A percentile compares a stretch with the other conserved stretches of the same genome.
These are phyloP conservation scores for Xyliphius kryptos DNA, from an alignment of 2,113 vertebrate genomes.

Conservation along the genomic window DNA sequence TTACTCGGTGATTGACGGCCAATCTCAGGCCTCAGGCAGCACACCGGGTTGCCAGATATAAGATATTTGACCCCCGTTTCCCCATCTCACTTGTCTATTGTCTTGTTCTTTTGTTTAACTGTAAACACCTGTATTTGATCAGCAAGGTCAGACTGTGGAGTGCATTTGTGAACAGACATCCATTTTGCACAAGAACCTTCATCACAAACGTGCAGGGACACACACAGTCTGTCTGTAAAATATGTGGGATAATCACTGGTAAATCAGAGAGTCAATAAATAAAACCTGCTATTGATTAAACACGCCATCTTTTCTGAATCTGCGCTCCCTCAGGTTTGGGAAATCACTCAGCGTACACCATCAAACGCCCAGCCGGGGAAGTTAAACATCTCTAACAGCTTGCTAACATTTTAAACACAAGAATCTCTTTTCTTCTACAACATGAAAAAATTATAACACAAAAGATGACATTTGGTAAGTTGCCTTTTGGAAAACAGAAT, in stretches of 20 bases:
- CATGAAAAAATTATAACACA: too few relatives aligned
- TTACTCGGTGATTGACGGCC: neutral
- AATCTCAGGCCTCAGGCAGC: slow-evolving; percentile 3
- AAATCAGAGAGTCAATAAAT: slow-evolving; percentile 4
- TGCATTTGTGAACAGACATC: slow-evolving; percentile 10
- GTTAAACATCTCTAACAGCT: slow-evolving; percentile 8
- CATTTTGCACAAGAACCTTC: slow-evolving; percentile 4
- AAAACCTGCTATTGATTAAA: slow-evolving; percentile 8
- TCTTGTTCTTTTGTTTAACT: slow-evolving; percentile 19
- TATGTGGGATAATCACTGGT: slow-evolving; percentile 17
- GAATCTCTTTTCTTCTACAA: neutral
- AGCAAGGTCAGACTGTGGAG: slow-evolving; percentile 1
- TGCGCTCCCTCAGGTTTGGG: neutral
- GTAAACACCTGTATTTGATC: slow-evolving; percentile 26
- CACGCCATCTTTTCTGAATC: neutral
- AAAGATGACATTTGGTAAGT: too few relatives aligned
- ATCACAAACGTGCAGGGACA: neutral
- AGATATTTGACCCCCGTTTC: neutral
- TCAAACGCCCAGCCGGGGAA: neutral
- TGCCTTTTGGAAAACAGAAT: too few relatives aligned
- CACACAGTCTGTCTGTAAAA: slow-evolving; percentile 2
- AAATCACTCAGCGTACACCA: slow-evolving; percentile 1
- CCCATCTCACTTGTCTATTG: neutral
- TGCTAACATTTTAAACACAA: neutral
- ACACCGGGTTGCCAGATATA: neutral